Base-by-base conservation (phyloP, 2,797 vertebrate species). In the Staurois parvus region DNA sequence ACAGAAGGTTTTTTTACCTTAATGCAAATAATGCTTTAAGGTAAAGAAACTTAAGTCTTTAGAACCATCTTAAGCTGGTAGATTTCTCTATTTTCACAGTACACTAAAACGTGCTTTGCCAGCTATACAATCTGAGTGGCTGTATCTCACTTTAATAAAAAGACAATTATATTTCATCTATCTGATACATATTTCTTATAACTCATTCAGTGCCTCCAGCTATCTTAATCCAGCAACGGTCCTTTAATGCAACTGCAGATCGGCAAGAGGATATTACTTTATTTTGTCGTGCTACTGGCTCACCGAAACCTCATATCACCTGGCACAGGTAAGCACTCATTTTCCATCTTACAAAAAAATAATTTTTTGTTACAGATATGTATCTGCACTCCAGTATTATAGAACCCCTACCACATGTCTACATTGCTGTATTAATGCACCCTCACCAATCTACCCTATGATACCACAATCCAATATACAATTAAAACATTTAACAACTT, bases 201-300 rank as follows among this genome's bases (percentile, higher is more conserved):
- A 89, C 85, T 29, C n/a, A 81, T 89, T 74, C 91, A 99, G 98
- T 99, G 83, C 98, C 98, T 0, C 98, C 98, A 4, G 92, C 94
- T 84, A 91, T 99, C 89, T 92, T 92, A 0, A 92, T 97, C 88
- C 94, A 94, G n/a, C 97, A 98, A 91, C 97, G 95, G 92, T 95
- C 95, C 73, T 99, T 98, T 90, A 99, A 99, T 11, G 98, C 98
- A 85, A 99, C 98, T 4, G 98, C 98, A 0, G 97, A 99, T 91
- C 94, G 97, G 88, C 96, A 97, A 89, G 98, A 99, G 87, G 95
- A 96, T 0, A 88, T 97, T 92, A 96, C 96, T 4, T 94, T 99
- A 21, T 96, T 94, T 21, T 99, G 98, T 92, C 93, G 95, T 88
- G 97, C 98, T 3, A 93, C 94, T 0, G 98, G 98, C 76, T 99